Conservation (phyloP, 2,113 vertebrate genomes). For the Tachycineta bicolor region DNA sequence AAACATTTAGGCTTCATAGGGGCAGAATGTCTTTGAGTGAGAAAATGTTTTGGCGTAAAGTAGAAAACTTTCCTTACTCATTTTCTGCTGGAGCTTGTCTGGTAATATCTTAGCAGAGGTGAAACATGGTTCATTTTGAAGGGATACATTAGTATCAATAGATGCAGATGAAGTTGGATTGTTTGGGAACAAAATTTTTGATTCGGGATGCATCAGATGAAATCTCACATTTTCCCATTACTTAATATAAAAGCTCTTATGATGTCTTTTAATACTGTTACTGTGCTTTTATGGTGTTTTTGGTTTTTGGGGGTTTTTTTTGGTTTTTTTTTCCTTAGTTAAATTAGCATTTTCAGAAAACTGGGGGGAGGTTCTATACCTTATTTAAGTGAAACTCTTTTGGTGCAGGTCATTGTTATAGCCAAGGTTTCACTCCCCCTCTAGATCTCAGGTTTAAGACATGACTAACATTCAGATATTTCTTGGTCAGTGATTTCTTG, state of each 20-base stretch:
- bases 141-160: background rate
- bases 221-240: background rate
- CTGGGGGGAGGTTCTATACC: accelerated
- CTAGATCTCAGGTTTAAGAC: background rate
- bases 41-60: background rate
- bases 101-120: background rate
- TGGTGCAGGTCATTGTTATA: background rate
- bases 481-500: background rate
- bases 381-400: background rate
- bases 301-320: background rate
- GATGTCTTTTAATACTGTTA: background rate
- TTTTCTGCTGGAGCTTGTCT: background rate
- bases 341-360: background rate
- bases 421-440: background rate
- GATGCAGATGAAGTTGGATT: background rate
- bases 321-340: background rate
- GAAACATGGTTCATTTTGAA: background rate
- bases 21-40: background rate
- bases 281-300: background rate
- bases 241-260: background rate
- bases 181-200: background rate
- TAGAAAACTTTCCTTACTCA: background rate
- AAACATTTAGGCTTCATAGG: background rate
- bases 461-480: background rate
- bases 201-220: background rate